These are phyloP conservation scores for Pitta sordida DNA, from an alignment of 2,113 vertebrate genomes.

Conservation along the genomic window DNA sequence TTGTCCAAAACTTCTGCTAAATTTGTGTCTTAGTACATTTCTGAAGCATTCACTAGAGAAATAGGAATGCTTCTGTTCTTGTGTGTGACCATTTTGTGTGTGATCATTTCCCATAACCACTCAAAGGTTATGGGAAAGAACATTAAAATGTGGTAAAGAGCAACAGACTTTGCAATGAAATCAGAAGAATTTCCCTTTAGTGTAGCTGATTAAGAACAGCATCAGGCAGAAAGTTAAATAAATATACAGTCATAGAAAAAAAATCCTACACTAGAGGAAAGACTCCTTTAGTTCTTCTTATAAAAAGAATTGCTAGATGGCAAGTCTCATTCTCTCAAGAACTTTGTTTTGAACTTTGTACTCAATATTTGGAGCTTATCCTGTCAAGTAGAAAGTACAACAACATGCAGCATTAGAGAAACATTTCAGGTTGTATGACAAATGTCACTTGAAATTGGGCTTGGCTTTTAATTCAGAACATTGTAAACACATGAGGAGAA, in stretches of 20 bases:
- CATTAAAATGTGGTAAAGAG: conserved; percentile 38
- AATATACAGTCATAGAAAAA: conserved; percentile 50
- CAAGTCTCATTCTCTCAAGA: conserved; percentile 16
- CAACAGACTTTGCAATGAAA: conserved; percentile 58
- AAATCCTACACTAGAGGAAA: conserved; percentile 5
- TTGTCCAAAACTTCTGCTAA: conserved; percentile 27
- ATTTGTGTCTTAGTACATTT: conserved; percentile 46
- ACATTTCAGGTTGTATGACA: conserved; percentile 28
- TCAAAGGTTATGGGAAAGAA: conserved; percentile 71
- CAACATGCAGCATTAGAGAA: not conserved
- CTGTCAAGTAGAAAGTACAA: conserved; percentile 20
- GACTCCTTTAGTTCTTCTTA: not conserved
- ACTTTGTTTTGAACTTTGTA: not conserved
- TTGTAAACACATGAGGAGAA: conserved; percentile 46
- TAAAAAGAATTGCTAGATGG: not conserved
- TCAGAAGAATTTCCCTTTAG: conserved; percentile 59
- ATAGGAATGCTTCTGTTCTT: conserved; percentile 33
- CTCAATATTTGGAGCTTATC: conserved; percentile 25
- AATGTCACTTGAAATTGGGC: conserved; percentile 32
- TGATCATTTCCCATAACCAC: conserved; percentile 51
- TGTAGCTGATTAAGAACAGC: conserved; percentile 57
- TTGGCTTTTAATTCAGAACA: conserved; percentile 56
- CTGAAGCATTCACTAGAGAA: conserved; percentile 45
- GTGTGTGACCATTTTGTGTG: conserved; percentile 41
- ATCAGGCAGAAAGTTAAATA: conserved; percentile 64